Evolutionary conservation across 2,113 vertebrate species (phyloP), one percentile per base, ranked within the genome.

Genomic region (Seriola aureovittata): DNA sequence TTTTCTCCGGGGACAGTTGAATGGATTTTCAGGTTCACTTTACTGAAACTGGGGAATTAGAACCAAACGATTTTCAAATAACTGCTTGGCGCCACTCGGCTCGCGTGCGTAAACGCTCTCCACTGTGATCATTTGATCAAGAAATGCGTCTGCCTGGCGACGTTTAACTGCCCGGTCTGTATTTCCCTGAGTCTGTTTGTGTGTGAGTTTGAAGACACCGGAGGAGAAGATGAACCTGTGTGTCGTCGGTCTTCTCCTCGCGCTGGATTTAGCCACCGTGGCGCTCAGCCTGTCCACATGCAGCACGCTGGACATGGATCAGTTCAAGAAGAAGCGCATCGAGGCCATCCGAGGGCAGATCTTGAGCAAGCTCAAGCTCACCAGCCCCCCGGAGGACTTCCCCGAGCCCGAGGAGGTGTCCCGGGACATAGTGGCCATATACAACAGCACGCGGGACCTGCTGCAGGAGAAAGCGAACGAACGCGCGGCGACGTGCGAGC

Each of bases 401-500:
- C 95, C 94, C 2, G 97, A 98, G 17, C 97, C 97, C 55, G 97
- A 97, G 84, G 97, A 98, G 78, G 98, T 98, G 44, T 96, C 98
- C 84, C 95, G 93, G 92, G 98, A 99, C 94, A 97, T 99, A 86
- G 96, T 99, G 42, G 97, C 98, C 80, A 98, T 99, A 93, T 99
- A 99, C 94, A 99, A 99, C 95, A 99, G 98, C 93, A 99, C 98
- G 23, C 92, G 97, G 85, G 98, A 99, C 96, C 96, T 99, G 92
- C 94, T 99, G 90, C 97, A 97, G 91, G 97, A 99, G 95, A 96
- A 93, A 87, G 97, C 97, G 75, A 98, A 97, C 95, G 96, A 97
- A 71, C 93, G 97, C 78, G 98, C 97, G 50, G 94, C 93, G 91
- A 96, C 96, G 88, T 99, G 98, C 75, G 98, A 99, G 85, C 94